Percentiles rank a stretch among this genome's conserved stretches.
Evolutionary conservation across 2,113 vertebrate species (phyloP).

Genomic region (Lota lota): DNA sequence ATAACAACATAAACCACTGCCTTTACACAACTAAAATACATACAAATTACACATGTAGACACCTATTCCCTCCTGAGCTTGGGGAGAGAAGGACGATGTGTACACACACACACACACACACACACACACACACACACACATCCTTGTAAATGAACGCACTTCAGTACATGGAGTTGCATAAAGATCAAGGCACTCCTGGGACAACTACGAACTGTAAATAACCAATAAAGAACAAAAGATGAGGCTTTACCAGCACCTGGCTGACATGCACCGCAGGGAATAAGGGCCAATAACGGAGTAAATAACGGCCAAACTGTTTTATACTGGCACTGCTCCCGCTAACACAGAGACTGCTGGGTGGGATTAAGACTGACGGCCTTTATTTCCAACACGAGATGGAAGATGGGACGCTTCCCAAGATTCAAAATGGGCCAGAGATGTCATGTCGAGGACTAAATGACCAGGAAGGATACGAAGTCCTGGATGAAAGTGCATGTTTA

Average conservation of each 20-base stretch:
- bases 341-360: conserved; percentile 39
- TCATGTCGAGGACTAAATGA: too few species aligned
- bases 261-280: conserved; percentile 42
- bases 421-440: neutral
- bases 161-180: conserved; percentile 19
- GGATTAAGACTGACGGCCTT: conserved; percentile 26
- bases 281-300: conserved; percentile 17
- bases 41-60: too few species aligned
- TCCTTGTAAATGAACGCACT: neutral
- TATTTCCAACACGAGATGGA: too few species aligned
- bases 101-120: neutral
- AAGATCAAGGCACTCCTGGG: conserved; percentile 22
- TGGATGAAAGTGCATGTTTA: neutral
- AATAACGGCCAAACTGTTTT: conserved; percentile 7
- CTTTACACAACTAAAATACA: too few species aligned
- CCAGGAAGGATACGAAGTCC: neutral
- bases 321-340: conserved; percentile 49
- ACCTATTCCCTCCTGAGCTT: too few species aligned
- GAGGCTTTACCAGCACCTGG: conserved; percentile 4
- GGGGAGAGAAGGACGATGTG: too few species aligned
- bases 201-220: conserved; percentile 40
- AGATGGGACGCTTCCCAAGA: neutral
- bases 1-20: too few species aligned
- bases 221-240: conserved; percentile 27
- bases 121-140: neutral